Percentiles rank a stretch among this genome's conserved stretches.
phyloP scores from a whole-genome alignment of 2,113 vertebrate genomes.

The Miniopterus natalensis region DNA sequence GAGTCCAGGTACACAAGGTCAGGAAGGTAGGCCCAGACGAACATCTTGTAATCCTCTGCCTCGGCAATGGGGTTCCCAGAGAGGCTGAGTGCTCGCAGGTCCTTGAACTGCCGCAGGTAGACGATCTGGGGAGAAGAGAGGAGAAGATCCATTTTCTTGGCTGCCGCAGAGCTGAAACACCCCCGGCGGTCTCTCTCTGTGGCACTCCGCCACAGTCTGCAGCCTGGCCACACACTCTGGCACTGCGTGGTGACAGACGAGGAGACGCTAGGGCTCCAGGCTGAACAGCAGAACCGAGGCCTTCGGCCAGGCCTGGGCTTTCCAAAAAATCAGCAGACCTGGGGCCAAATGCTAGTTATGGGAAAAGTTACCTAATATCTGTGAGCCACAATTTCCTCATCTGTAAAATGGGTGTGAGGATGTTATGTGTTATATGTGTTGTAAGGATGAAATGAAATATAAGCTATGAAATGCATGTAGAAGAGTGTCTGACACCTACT shows the following conservation, averaged over 20 bases:
- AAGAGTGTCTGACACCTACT: background rate
- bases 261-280: background rate
- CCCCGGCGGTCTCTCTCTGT: background rate
- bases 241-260: accelerated
- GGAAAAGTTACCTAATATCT: background rate
- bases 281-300: background rate
- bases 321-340: background rate
- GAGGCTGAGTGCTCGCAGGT: conserved; percentile 89
- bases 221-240: background rate
- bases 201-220: background rate
- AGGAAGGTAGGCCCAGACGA: conserved; percentile 91
- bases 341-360: background rate
- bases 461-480: background rate
- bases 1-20: conserved; percentile 92
- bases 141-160: background rate
- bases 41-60: conserved; percentile 86
- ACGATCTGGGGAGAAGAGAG: conserved; percentile 87
- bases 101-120: conserved; percentile 92
- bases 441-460: background rate
- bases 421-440: background rate
- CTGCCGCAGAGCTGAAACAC: background rate
- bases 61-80: conserved; percentile 91
- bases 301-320: background rate
- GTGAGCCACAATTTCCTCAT: background rate
- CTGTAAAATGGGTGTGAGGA: background rate